Percentiles rank a stretch among this genome's conserved stretches.
These are phyloP conservation scores for Theristicus caerulescens DNA, from an alignment of 2,113 vertebrate genomes.

Conservation along the genomic window DNA sequence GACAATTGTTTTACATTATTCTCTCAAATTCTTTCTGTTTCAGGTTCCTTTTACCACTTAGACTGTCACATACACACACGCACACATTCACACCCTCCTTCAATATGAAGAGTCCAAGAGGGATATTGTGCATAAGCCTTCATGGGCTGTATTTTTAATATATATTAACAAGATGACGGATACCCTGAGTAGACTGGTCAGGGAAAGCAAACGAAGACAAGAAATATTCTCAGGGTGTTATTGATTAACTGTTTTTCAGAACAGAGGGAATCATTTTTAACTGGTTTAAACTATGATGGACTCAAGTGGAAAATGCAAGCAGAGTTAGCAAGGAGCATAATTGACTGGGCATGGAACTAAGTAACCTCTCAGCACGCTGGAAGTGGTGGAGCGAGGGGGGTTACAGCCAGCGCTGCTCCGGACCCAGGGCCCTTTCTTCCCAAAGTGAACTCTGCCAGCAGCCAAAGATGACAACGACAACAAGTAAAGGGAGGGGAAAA, in stretches of 20 bases:
- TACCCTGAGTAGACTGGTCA: not conserved
- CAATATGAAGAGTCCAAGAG: not conserved
- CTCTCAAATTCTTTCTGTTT: not conserved
- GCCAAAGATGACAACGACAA: slow-evolving; percentile 72
- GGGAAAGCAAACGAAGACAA: slow-evolving; percentile 35
- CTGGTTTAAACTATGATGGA: slow-evolving; percentile 66
- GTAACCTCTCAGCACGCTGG: slow-evolving; percentile 60
- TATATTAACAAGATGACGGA: not conserved
- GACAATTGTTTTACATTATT: not conserved
- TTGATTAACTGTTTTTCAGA: slow-evolving; percentile 66
- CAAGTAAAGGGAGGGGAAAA: slow-evolving; percentile 64
- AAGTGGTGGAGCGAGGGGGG: not conserved
- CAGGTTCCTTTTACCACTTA: not conserved
- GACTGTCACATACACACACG: not conserved
- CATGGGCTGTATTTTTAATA: slow-evolving; percentile 9
- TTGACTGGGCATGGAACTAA: slow-evolving; percentile 63
- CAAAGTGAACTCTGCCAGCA: slow-evolving; percentile 66
- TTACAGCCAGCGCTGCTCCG: not conserved
- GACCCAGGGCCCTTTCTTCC: slow-evolving; percentile 16
- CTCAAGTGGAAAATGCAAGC: slow-evolving; percentile 64
- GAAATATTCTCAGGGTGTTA: slow-evolving; percentile 64
- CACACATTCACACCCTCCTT: not conserved
- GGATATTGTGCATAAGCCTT: not conserved
- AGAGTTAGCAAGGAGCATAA: slow-evolving; percentile 59
- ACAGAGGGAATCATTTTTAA: slow-evolving; percentile 65